Evolutionary conservation across 2,888 invertebrate species (phyloP), one percentile per base, ranked within the genome.

Genomic region (Cephus pygmeus): DNA sequence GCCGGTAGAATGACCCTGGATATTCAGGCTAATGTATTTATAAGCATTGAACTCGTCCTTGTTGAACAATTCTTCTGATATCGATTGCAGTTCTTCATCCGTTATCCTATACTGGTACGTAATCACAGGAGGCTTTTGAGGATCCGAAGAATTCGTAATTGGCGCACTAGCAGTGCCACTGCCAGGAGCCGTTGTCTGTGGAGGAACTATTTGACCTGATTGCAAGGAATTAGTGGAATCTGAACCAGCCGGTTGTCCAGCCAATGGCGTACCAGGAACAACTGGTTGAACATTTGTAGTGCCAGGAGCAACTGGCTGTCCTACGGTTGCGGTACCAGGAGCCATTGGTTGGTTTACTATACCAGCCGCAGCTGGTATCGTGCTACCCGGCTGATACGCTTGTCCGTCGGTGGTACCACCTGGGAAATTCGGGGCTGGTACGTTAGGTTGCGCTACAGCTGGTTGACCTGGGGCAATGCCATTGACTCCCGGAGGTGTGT

Each of bases 61-160:
- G 4, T 77, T 79, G 34, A 90, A 90, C 12, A 91, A 73, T 6
- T 85, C 84, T 79, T 91, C 91, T 1, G 89, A 87, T 40, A 91
- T 79, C 73, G 83, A 86, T 78, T 78, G 83, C 3, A 91, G 75
- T 79, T 90, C 88, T 0, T 87, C 82, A n/a, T 90, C 87, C 0
- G 86, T 83, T 73, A 89, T 85, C 23, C 68, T 81, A 40, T 88
- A 82, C 30, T 73, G 73, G 33, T 3, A 33, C 33, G 33, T 3
- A 33, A 0, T 33, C 33, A 33, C 33, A 33, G 33, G 33, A 33
- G 33, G 33, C 3, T 33, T 33, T 3, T 33, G 33, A 33, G 33
- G 33, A 3, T 33, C 33, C 3, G 3, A 33, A 33, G 33, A 33
- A 33, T 33, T 33, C 33, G 33, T 33, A 33, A 33, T 33, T 33